These are phyloP conservation scores for Synodontis membranacea DNA, from an alignment of 2,113 vertebrate species.

Conservation along the genomic window DNA sequence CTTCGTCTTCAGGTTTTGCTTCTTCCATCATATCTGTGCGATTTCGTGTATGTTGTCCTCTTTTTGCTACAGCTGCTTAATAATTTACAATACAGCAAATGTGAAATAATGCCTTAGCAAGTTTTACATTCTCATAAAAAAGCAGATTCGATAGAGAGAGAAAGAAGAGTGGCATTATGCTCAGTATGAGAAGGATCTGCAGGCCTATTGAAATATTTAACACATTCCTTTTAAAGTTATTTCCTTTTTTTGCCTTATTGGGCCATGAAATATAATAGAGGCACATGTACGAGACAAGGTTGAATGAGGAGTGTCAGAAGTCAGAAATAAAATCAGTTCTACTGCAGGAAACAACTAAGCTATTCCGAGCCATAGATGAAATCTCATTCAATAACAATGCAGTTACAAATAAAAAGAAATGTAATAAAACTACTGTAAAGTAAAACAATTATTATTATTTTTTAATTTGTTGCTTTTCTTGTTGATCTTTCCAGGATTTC, in stretches of 20 bases:
- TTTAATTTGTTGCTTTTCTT: neutral
- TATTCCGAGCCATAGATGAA: neutral
- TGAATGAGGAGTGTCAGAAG: conserved; percentile 12
- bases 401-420: neutral
- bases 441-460: neutral
- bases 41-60: neutral
- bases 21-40: neutral
- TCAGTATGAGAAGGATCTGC: conserved; percentile 24
- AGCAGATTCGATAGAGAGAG: conserved; percentile 62
- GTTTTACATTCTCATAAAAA: conserved; percentile 54
- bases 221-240: conserved; percentile 40
- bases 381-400: neutral
- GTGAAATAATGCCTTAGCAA: conserved; percentile 57
- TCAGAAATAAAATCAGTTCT: conserved; percentile 3
- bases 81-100: conserved; percentile 64
- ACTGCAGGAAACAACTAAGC: neutral
- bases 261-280: conserved; percentile 21
- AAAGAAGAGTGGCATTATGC: conserved; percentile 63
- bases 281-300: conserved; percentile 47
- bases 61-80: conserved; percentile 53
- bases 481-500: neutral
- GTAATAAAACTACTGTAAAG: neutral
- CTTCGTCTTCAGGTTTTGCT: neutral
- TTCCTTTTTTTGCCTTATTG: conserved; percentile 58
- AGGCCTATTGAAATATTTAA: conserved; percentile 70